A percentile compares a stretch with the other conserved stretches of the same genome.
These are phyloP conservation scores for Eupsilia transversa DNA, from an alignment of 2,888 invertebrate genomes.

Conservation along the genomic window DNA sequence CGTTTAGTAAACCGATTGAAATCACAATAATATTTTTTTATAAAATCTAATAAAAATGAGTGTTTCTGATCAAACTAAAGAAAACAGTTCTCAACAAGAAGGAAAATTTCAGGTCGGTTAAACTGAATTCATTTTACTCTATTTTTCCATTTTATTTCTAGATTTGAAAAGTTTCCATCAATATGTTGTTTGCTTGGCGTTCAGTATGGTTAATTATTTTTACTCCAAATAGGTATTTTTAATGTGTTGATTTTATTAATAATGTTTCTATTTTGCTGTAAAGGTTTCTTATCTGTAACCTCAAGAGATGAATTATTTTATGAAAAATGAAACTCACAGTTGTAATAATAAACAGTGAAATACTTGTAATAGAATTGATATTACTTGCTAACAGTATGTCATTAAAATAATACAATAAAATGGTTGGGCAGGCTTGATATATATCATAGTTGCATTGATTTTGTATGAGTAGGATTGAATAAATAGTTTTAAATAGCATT, in stretches of 20 bases:
- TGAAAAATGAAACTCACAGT: not conserved
- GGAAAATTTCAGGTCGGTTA: slow-evolving; percentile 76
- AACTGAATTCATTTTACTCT: not conserved
- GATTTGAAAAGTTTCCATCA: slow-evolving; percentile 7
- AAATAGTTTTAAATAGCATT: not conserved
- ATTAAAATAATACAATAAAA: slow-evolving; percentile 5
- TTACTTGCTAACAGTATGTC: slow-evolving; percentile 1
- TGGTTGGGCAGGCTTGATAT: not conserved
- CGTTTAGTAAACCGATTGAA: slow-evolving; percentile 39
- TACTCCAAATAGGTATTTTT: not conserved
- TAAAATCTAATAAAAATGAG: slow-evolving; percentile 71
- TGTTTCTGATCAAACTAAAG: slow-evolving; percentile 70
- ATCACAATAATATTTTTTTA: slow-evolving; percentile 41
- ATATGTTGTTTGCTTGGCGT: slow-evolving; percentile 11
- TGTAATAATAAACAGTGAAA: not conserved
- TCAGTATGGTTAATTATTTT: slow-evolving; percentile 20
- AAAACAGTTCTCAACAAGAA: slow-evolving; percentile 64
- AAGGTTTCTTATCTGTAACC: not conserved
- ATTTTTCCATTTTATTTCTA: not conserved
- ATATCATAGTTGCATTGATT: slow-evolving; percentile 17
- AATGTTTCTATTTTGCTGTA: not conserved
- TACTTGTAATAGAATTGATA: not conserved
- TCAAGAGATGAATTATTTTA: not conserved
- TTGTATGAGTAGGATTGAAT: not conserved
- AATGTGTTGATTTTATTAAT: not conserved